These are phyloP conservation scores for Lamellibrachia luymesi DNA, from an alignment of 1,140 invertebrate genomes.

Conservation along the genomic window DNA sequence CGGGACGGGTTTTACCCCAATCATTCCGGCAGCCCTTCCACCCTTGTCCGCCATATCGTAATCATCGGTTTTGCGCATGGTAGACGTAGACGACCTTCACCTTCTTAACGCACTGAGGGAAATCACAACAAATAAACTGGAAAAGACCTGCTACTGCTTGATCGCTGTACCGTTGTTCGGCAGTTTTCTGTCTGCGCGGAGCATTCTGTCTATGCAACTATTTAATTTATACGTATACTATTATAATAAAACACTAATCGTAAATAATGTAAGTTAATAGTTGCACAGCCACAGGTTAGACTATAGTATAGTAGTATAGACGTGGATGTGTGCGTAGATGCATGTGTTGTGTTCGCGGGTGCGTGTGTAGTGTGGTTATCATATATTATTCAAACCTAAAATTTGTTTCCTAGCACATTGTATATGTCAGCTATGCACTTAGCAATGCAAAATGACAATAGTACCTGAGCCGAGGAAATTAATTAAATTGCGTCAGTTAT, in stretches of 20 bases:
- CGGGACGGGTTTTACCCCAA: conserved; percentile 75
- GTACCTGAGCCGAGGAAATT: no score
- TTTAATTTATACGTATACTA: background rate
- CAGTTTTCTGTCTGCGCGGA: background rate
- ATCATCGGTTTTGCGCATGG: conserved; percentile 17
- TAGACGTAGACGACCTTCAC: conserved; percentile 11
- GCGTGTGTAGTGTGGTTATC: no score
- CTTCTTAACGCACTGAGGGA: background rate
- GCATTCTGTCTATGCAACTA: background rate
- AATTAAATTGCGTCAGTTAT: no score
- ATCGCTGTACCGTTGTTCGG: background rate
- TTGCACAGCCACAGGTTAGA: background rate
- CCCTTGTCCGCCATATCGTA: conserved; percentile 50
- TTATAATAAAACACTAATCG: background rate
- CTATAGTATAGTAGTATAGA: background rate
- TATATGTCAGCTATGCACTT: no score
- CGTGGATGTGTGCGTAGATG: background rate
- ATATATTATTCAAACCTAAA: no score
- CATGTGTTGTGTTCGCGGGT: background rate
- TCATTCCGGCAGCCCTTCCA: conserved; percentile 39
- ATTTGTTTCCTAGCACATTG: no score
- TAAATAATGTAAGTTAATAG: background rate
- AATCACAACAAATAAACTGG: background rate
- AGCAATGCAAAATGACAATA: no score
- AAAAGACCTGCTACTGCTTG: conserved; percentile 1